Evolutionary conservation across 92 coral and sea anemone species (phyloP).

Genomic region (Palythoa grandiflora): DNA sequence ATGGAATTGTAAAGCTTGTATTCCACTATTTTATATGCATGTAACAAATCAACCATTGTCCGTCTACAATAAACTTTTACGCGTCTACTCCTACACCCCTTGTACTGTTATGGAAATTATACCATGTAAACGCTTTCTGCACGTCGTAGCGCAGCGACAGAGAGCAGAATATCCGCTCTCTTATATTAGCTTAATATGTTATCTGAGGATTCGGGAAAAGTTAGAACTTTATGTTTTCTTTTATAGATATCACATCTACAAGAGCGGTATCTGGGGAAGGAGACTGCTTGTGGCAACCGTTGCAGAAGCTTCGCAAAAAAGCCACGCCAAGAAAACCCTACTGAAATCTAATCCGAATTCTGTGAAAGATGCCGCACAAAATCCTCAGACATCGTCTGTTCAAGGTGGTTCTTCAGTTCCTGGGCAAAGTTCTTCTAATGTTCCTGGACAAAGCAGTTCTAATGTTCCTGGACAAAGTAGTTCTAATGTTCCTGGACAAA

Average conservation of each 20-base stretch:
- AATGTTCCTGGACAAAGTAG: conserved; percentile 10
- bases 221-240: background rate
- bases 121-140: no score
- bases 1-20: no score
- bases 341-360: background rate
- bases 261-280: conserved; percentile 41
- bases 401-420: conserved; percentile 4
- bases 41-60: no score
- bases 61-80: no score
- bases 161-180: no score
- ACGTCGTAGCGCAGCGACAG: no score
- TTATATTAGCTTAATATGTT: background rate
- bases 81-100: no score
- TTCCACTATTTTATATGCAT: no score
- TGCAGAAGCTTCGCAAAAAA: conserved; percentile 14
- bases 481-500: conserved; percentile 19
- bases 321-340: background rate
- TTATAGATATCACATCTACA: conserved; percentile 24
- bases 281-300: conserved; percentile 16
- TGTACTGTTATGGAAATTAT: no score
- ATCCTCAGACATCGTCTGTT: background rate
- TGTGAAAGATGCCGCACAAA: background rate
- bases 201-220: background rate
- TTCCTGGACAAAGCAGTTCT: background rate
- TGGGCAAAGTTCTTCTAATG: conserved; percentile 1